Conservation (phyloP, 2,113 vertebrate species). For the Copsychus sechellarum region DNA sequence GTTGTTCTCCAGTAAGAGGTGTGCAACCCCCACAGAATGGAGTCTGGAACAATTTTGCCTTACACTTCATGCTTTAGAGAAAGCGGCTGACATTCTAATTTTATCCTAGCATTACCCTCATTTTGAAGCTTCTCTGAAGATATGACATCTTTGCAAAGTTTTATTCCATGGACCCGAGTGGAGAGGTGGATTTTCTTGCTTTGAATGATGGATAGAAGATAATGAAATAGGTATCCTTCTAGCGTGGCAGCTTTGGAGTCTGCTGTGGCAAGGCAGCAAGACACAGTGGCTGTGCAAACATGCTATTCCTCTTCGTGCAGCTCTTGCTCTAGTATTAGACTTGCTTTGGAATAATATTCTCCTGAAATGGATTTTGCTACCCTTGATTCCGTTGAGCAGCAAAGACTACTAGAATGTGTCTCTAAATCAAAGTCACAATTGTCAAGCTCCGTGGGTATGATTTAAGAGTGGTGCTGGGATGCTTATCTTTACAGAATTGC, state of each 20-base stretch:
- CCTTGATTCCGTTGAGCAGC: neutral
- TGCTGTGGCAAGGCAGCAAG: neutral
- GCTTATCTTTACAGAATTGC: neutral
- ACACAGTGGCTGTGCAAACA: neutral
- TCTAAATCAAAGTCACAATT: neutral
- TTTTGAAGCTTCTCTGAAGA: neutral
- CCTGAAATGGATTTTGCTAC: neutral
- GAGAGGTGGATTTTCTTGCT: neutral
- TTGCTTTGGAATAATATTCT: neutral
- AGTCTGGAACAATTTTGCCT: neutral
- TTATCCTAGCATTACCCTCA: neutral
- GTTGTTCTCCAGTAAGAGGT: neutral
- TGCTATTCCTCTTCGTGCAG: neutral
- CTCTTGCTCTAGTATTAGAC: neutral
- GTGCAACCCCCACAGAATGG: neutral
- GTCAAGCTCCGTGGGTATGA: neutral
- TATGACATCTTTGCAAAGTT: neutral
- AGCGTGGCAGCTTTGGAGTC: neutral
- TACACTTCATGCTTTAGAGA: neutral
- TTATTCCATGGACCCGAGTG: neutral
- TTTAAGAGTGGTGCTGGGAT: neutral
- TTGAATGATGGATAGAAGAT: neutral
- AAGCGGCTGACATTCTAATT: rapidly evolving
- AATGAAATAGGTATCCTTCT: neutral
- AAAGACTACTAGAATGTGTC: neutral